Evolutionary conservation across 2,113 vertebrate genomes (phyloP).

Genomic region (Clarias batrachus): DNA sequence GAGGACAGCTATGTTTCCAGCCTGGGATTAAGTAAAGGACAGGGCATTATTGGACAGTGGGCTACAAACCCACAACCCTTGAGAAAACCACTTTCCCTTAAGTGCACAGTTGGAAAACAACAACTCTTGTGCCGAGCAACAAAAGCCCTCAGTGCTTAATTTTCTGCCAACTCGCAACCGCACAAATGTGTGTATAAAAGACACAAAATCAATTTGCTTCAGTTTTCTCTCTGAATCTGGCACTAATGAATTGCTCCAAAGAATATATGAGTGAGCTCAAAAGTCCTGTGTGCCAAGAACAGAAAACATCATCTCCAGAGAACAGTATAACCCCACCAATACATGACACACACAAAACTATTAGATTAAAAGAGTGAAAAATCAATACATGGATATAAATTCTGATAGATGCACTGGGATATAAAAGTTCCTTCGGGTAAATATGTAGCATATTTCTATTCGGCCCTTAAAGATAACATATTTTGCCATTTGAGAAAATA

Average conservation of each 20-base stretch:
- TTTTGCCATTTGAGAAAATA: neutral
- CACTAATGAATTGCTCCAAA: constrained; percentile 10
- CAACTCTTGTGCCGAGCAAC: neutral
- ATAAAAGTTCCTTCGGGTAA: neutral
- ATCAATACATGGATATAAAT: constrained; percentile 21
- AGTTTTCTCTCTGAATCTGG: neutral
- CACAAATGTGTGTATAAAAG: constrained; percentile 10
- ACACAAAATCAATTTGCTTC: constrained; percentile 20
- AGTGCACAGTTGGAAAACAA: neutral
- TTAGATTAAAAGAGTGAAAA: constrained; percentile 21
- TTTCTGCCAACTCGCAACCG: constrained; percentile 20
- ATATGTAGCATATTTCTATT: neutral
- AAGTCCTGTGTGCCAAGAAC: neutral
- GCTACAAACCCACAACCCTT: neutral
- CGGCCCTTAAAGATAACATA: neutral
- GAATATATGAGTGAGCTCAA: neutral
- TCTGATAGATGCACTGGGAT: neutral
- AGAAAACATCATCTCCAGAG: neutral
- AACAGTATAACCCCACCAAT: neutral
- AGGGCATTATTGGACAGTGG: neutral
- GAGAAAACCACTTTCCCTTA: constrained; percentile 2
- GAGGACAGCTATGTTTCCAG: neutral
- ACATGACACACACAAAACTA: neutral
- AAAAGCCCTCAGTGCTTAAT: neutral
- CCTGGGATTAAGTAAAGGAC: neutral